phyloP scores from a whole-genome alignment of 1,140 invertebrate genomes.

The Drosophila lacertosa region DNA sequence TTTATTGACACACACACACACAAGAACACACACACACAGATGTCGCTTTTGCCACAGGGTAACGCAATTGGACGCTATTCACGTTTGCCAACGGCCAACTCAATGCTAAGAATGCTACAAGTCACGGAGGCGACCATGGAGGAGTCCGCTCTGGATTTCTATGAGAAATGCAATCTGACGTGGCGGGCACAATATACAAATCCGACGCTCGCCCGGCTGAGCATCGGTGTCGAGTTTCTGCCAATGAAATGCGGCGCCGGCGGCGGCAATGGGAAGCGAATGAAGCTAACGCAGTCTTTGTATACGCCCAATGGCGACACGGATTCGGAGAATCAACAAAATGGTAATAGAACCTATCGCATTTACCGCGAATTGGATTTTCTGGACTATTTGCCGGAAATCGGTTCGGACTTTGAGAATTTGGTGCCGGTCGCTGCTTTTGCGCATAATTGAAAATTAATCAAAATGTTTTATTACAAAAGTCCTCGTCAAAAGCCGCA shows the following conservation, averaged over 20 bases:
- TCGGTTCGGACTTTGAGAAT: constrained; percentile 42
- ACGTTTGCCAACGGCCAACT: background rate
- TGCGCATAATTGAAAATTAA: background rate
- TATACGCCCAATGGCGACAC: background rate
- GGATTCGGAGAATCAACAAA: constrained; percentile 36
- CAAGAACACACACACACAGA: background rate
- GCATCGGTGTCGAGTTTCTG: constrained; percentile 43
- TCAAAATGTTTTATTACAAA: background rate
- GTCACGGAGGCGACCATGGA: constrained; percentile 11
- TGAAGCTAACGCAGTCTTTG: background rate
- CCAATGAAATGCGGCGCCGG: no score
- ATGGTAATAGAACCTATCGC: constrained; percentile 27
- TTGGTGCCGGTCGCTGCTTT: background rate
- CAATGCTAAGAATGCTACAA: constrained; percentile 7
- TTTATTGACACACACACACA: background rate
- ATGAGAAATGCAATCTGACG: constrained; percentile 34
- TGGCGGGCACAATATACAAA: constrained; percentile 44
- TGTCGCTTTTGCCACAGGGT: background rate
- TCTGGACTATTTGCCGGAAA: constrained; percentile 1
- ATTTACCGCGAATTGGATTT: background rate
- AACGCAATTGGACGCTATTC: background rate
- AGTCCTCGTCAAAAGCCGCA: background rate
- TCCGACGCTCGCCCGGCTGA: constrained; percentile 11
- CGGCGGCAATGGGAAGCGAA: background rate
- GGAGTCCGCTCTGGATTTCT: constrained; percentile 28